Conservation (phyloP, 64 coral and sea anemone species). For the Stichodactyla helianthus region DNA sequence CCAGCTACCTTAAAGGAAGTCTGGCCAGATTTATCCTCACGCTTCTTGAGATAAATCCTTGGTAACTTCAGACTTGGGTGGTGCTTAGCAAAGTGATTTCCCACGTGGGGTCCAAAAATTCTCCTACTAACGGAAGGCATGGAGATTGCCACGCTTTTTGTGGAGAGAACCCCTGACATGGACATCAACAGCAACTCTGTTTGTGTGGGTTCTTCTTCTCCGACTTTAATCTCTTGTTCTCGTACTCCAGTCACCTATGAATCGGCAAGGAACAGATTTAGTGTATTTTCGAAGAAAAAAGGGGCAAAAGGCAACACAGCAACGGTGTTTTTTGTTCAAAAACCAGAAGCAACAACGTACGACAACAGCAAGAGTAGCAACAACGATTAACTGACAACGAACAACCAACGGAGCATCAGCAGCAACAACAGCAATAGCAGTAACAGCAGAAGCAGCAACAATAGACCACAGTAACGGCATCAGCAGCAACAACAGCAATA, state of each 20-base stretch:
- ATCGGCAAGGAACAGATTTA: neutral
- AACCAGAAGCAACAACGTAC: too few relatives aligned
- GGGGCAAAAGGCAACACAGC: too few relatives aligned
- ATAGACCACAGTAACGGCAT: too few relatives aligned
- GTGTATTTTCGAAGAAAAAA: too few relatives aligned
- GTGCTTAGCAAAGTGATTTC: slow-evolving; percentile 53
- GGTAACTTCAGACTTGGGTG: slow-evolving; percentile 62
- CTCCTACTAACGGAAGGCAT: slow-evolving; percentile 70
- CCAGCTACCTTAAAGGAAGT: slow-evolving; percentile 19
- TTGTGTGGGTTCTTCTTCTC: slow-evolving; percentile 21
- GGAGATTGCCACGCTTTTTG: slow-evolving; percentile 21
- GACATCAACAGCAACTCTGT: slow-evolving; percentile 28
- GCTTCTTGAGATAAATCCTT: slow-evolving; percentile 72
- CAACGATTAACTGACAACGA: too few relatives aligned
- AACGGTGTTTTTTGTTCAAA: too few relatives aligned
- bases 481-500: too few relatives aligned
- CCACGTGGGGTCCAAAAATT: slow-evolving; percentile 81
- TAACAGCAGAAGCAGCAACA: too few relatives aligned
- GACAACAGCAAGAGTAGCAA: too few relatives aligned
- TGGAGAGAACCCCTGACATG: slow-evolving; percentile 53
- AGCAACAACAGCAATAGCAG: too few relatives aligned
- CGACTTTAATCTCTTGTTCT: slow-evolving; percentile 25
- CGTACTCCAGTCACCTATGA: slow-evolving; percentile 43
- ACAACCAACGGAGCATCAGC: too few relatives aligned
- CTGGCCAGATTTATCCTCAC: slow-evolving; percentile 7